Evolutionary conservation across 2,113 vertebrate genomes (phyloP), one percentile per base, ranked within the genome.

Genomic region (Morone saxatilis): DNA sequence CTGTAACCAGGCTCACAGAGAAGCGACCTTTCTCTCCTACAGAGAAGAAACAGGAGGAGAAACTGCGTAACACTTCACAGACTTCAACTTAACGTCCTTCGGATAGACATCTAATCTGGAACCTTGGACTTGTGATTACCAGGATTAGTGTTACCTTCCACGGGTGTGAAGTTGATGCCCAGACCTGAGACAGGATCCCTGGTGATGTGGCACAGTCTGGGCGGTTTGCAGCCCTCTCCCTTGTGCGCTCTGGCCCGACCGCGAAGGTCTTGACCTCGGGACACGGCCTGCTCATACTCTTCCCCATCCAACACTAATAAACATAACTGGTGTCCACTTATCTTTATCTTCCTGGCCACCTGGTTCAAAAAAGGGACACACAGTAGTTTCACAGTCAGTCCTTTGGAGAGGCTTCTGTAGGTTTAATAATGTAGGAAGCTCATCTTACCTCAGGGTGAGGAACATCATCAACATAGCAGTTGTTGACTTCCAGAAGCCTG

Each of bases 401-500:
- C 16, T 0, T 36, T 25, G 2, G 4, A 48, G 57, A 41, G 14
- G 5, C 9, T 7, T 70, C 45, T 61, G 14, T 61, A 0, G n/a
- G 22, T 41, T 56, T 31, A 51, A 48, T 70, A 12, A 70, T 60
- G 47, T 17, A 17, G 17, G 7, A 11, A 16, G 8, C 14, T 78
- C 12, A 4, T 68, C 94, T 92, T 91, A 99, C 98, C 95, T 88
- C 92, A 0, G 3, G 3, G 51, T 97, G 96, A 59, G 95, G 90
- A 65, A 96, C 59, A 7, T 95, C 81, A 31, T 96, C 96, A 70
- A 98, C 95, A 0, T 92, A 94, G 5, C 82, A 83, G 57, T 90
- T 93, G 43, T 99, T 99, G 90, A 99, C 96, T 25, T 96, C 96
- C 25, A 99, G 95, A 38, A 99, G 95, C 16, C 95, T 90, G 90